Percentiles rank a stretch among this genome's conserved stretches.
phyloP scores from a whole-genome alignment of 2,888 invertebrate species.

The Idaea straminata region DNA sequence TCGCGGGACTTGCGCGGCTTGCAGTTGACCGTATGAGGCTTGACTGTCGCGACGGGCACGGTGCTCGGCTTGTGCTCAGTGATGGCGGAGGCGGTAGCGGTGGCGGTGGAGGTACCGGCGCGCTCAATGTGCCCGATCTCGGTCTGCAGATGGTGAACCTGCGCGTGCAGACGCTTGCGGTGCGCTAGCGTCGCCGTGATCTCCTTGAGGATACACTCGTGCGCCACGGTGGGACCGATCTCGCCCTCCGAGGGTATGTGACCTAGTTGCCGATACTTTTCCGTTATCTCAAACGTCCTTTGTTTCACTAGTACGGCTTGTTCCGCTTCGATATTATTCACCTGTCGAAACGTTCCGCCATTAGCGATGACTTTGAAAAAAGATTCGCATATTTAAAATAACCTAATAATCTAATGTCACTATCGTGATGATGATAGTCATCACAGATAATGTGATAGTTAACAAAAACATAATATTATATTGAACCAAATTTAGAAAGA shows the following conservation, averaged over 20 bases:
- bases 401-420: too few species aligned
- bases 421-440: constrained; percentile 15
- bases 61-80: constrained; percentile 72
- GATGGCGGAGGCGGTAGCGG: constrained; percentile 49
- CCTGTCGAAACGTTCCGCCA: constrained; percentile 46
- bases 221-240: constrained; percentile 84
- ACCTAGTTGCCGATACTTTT: constrained; percentile 82
- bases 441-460: constrained; percentile 4
- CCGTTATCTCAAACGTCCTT: constrained; percentile 87
- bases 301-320: constrained; percentile 86
- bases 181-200: constrained; percentile 91
- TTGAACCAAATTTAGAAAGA: constrained; percentile 8
- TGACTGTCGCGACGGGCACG: constrained; percentile 67
- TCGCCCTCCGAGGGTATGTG: constrained; percentile 79
- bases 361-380: too few species aligned
- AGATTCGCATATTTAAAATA: too few species aligned
- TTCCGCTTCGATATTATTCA: constrained; percentile 86
- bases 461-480: constrained; percentile 7
- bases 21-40: constrained; percentile 65
- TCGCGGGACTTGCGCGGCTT: constrained; percentile 81
- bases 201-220: constrained; percentile 91
- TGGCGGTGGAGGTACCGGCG: constrained; percentile 81
- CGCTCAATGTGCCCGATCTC: constrained; percentile 89
- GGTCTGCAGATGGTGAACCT: constrained; percentile 88
- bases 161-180: constrained; percentile 90